These are phyloP conservation scores for Phocides pigmalion DNA, from an alignment of 1,140 invertebrate genomes.

Conservation along the genomic window DNA sequence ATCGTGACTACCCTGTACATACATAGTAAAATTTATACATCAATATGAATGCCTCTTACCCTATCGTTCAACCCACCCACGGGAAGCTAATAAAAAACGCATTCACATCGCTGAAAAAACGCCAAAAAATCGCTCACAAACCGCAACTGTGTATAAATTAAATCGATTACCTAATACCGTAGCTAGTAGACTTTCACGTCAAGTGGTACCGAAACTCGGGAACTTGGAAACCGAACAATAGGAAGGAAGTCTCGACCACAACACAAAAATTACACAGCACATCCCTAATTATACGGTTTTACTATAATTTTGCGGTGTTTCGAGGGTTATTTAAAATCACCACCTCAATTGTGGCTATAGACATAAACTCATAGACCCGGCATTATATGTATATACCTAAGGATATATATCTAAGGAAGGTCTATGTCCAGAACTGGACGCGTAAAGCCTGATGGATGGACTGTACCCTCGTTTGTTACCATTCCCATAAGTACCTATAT, in stretches of 20 bases:
- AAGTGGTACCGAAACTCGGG: conserved; percentile 43
- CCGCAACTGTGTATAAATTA: conserved; percentile 80
- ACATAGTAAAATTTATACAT: too few relatives aligned
- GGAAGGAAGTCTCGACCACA: conserved; percentile 74
- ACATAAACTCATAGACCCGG: too few relatives aligned
- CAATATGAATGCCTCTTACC: too few relatives aligned
- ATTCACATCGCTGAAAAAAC: conserved; percentile 44
- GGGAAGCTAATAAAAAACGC: conserved; percentile 51
- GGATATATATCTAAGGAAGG: too few relatives aligned
- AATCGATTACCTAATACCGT: conserved; percentile 67
- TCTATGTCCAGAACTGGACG: too few relatives aligned
- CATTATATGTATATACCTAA: too few relatives aligned
- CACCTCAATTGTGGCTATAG: conserved; percentile 57
- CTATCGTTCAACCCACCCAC: conserved; percentile 37
- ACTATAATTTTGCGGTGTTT: conserved; percentile 73
- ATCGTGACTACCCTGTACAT: too few relatives aligned
- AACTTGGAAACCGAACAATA: conserved; percentile 70
- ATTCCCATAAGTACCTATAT: too few relatives aligned
- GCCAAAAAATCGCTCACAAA: conserved; percentile 57
- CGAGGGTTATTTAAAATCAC: conserved; percentile 58
- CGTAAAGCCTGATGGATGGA: too few relatives aligned
- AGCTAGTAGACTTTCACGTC: conserved; percentile 42
- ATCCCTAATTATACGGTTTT: conserved; percentile 76
- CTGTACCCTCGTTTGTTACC: too few relatives aligned
- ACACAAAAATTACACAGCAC: too few relatives aligned